Conservation (phyloP, 2,797 vertebrate species). For the Gambelia wislizenii region DNA sequence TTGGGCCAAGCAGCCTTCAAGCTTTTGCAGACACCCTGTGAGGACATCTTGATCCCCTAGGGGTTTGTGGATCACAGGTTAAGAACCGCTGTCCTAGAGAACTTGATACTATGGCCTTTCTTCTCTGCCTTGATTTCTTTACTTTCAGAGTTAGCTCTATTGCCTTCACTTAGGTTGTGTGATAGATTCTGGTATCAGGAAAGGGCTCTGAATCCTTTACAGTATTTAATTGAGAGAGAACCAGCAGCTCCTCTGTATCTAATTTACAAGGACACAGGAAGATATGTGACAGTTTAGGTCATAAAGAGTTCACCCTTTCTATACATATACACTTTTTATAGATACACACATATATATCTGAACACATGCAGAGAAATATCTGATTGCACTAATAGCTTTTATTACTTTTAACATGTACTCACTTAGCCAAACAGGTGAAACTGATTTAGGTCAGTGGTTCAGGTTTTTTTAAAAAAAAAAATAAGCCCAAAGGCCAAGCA, state of each 20-base stretch:
- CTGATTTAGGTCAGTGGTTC: constrained; percentile 85
- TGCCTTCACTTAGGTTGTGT: not conserved
- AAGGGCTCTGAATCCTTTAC: constrained; percentile 24
- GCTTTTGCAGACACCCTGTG: no score
- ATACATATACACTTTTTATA: not conserved
- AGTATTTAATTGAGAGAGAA: constrained; percentile 1
- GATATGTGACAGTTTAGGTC: constrained; percentile 79
- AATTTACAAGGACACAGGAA: constrained; percentile 73
- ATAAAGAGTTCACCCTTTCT: constrained; percentile 83
- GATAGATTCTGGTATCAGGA: not conserved
- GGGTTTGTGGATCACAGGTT: no score
- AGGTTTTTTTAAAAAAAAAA: not conserved
- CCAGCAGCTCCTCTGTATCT: constrained; percentile 47
- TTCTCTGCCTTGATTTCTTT: not conserved
- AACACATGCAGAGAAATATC: constrained; percentile 79
- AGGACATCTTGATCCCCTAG: no score
- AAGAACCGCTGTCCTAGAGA: no score
- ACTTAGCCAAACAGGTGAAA: constrained; percentile 92
- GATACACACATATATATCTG: constrained; percentile 57
- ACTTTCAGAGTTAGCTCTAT: not conserved
- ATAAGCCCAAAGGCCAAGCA: constrained; percentile 81
- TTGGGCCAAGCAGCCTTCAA: no score
- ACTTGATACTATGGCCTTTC: not conserved
- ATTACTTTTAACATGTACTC: constrained; percentile 86
- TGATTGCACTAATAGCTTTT: constrained; percentile 82